A percentile compares a stretch with the other conserved stretches of the same genome.
These are phyloP conservation scores for Centropristis striata DNA, from an alignment of 2,113 vertebrate genomes.

Conservation along the genomic window DNA sequence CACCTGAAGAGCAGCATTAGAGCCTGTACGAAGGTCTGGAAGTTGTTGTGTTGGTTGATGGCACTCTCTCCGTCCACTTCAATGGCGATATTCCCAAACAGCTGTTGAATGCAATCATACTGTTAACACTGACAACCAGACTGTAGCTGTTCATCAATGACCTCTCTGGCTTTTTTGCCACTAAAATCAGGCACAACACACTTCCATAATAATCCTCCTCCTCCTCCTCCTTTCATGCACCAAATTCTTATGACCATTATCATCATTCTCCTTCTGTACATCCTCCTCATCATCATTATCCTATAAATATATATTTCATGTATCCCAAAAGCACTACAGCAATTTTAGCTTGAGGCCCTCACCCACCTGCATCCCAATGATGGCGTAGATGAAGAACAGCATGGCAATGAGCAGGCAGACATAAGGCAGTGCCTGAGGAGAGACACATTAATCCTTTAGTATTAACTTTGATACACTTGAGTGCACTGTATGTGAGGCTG, in stretches of 20 bases:
- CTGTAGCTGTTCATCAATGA: background rate
- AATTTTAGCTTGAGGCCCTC: constrained; percentile 26
- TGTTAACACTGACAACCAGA: background rate
- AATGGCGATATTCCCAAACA: constrained; percentile 96
- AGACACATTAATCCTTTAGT: constrained; percentile 47
- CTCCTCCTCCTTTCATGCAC: constrained; percentile 15
- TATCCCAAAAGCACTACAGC: constrained; percentile 29
- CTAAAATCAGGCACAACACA: background rate
- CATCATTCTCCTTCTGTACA: constrained; percentile 12
- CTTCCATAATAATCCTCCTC: constrained; percentile 7
- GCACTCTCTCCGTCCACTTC: constrained; percentile 90
- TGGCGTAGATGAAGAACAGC: constrained; percentile 90
- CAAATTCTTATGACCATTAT: constrained; percentile 19
- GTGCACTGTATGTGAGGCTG: background rate
- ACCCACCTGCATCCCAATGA: constrained; percentile 90
- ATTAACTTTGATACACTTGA: constrained; percentile 14
- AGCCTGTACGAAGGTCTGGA: constrained; percentile 96
- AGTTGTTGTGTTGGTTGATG: constrained; percentile 98
- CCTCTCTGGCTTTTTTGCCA: background rate
- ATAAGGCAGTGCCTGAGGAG: constrained; percentile 86
- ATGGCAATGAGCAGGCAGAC: constrained; percentile 90
- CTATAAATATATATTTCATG: constrained; percentile 41
- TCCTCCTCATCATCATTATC: constrained; percentile 26
- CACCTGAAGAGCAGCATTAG: constrained; percentile 99
- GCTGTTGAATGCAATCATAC: constrained; percentile 82